phyloP scores from a whole-genome alignment of 2,797 vertebrate species.

The Amazonetta brasiliensis region DNA sequence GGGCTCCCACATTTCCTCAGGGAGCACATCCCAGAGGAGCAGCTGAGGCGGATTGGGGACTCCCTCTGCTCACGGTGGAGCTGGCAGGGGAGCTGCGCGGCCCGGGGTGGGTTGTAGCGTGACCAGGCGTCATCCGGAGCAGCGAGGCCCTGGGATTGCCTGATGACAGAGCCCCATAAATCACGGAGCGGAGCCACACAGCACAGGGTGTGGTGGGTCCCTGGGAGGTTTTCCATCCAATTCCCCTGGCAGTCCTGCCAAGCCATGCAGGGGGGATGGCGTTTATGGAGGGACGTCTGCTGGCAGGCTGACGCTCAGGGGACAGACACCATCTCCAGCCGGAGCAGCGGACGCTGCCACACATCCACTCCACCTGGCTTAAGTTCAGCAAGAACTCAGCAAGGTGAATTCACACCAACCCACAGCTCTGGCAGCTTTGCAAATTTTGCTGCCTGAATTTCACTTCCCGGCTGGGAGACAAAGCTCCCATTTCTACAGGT shows the following conservation, averaged over 20 bases:
- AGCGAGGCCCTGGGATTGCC: neutral
- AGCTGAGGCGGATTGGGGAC: neutral
- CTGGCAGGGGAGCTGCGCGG: neutral
- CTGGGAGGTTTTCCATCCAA: neutral
- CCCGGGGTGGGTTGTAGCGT: neutral
- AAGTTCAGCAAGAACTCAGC: neutral
- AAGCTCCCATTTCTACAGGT: neutral
- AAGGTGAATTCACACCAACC: neutral
- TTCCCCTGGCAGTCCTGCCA: neutral
- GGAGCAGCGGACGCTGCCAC: neutral
- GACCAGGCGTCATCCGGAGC: neutral
- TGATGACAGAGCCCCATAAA: neutral
- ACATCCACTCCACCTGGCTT: neutral
- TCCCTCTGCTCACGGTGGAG: accelerated
- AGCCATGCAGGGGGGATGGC: neutral
- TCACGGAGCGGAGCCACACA: neutral
- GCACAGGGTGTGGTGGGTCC: neutral
- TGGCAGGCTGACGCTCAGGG: neutral
- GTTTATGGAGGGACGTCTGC: neutral
- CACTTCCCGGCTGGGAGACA: neutral
- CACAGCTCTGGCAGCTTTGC: neutral
- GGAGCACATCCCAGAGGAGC: neutral
- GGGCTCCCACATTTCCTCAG: neutral
- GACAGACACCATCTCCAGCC: neutral
- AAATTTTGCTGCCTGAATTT: neutral